Conservation (phyloP, 2,113 vertebrate genomes). For the Odontophorus gujanensis region DNA sequence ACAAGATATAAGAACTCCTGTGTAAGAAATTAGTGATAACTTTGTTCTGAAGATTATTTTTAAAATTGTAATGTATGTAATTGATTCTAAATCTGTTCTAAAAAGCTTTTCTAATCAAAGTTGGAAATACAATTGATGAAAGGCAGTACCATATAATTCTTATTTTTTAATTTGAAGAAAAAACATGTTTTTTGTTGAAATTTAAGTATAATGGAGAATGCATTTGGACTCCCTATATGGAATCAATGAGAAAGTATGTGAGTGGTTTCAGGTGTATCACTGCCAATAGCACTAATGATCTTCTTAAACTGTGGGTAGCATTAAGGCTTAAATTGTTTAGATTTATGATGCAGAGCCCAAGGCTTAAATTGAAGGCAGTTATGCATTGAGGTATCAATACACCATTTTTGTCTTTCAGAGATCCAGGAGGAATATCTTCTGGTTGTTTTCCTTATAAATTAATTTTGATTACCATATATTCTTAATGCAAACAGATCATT, state of each 20-base stretch:
- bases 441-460: constrained; percentile 29
- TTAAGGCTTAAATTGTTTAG: constrained; percentile 33
- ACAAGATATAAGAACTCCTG: neutral
- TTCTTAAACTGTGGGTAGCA: neutral
- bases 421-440: neutral
- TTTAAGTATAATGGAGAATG: neutral
- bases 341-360: neutral
- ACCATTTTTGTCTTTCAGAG: constrained; percentile 3
- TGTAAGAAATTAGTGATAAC: neutral
- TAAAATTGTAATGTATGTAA: too few relatives aligned
- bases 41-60: neutral
- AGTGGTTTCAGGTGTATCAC: neutral
- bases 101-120: neutral
- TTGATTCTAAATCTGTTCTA: neutral
- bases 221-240: accelerated
- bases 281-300: neutral
- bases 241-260: neutral
- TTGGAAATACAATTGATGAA: neutral
- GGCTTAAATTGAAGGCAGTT: constrained; percentile 19
- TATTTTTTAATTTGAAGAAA: neutral
- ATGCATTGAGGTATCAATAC: neutral
- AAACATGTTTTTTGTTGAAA: neutral
- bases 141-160: neutral
- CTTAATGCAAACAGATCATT: neutral
- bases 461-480: constrained; percentile 26